These are phyloP conservation scores for Caenorhabditis sp. DNA, from an alignment of 2,888 invertebrate genomes.

Conservation along the genomic window DNA sequence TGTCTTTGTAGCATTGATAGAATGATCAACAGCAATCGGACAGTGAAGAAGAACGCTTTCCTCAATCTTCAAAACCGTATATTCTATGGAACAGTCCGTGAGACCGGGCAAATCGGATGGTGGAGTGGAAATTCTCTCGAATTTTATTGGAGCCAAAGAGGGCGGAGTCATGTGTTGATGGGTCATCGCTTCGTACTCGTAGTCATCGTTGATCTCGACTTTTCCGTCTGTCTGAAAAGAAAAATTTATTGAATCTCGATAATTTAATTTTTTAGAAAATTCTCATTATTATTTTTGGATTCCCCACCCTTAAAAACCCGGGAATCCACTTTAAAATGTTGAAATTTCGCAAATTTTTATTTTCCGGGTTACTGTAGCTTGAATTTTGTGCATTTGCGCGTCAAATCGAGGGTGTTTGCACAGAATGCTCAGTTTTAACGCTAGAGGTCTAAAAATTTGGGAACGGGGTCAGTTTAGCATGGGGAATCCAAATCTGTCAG, in stretches of 20 bases:
- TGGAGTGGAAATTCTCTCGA: constrained; percentile 56
- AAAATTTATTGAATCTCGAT: not conserved
- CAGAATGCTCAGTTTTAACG: too few relatives aligned
- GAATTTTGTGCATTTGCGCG: too few relatives aligned
- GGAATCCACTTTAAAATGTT: too few relatives aligned
- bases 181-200: constrained; percentile 39
- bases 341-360: too few relatives aligned
- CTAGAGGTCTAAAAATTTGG: too few relatives aligned
- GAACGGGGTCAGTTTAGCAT: too few relatives aligned
- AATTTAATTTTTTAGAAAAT: too few relatives aligned
- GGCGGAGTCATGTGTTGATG: constrained; percentile 32
- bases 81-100: constrained; percentile 30
- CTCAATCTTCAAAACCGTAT: constrained; percentile 38
- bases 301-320: too few relatives aligned
- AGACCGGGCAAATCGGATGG: constrained; percentile 58
- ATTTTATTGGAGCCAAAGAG: constrained; percentile 17
- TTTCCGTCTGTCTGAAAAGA: constrained; percentile 43
- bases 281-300: too few relatives aligned
- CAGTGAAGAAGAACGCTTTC: constrained; percentile 60
- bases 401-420: too few relatives aligned
- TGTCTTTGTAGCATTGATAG: constrained; percentile 59
- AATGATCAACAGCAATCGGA: constrained; percentile 65
- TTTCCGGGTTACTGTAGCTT: too few relatives aligned
- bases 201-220: constrained; percentile 47
- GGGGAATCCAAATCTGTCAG: too few relatives aligned